These are phyloP conservation scores for Myotis vivesi DNA, from an alignment of 2,797 vertebrate genomes.

Conservation along the genomic window DNA sequence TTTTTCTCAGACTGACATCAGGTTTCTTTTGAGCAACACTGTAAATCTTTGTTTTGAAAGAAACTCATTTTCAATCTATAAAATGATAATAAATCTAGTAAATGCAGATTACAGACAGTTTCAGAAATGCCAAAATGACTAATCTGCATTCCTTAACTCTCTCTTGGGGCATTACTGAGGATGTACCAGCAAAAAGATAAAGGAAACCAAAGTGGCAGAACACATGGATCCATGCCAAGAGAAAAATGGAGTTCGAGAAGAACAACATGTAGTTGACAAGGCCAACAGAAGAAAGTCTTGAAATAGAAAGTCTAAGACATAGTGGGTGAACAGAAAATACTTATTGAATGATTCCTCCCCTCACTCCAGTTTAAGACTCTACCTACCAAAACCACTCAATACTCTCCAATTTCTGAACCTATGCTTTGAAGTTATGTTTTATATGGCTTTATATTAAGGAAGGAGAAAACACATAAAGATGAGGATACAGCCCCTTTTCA, in stretches of 20 bases:
- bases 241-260: neutral
- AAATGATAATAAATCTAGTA: neutral
- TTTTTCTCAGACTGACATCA: neutral
- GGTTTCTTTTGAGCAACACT: neutral
- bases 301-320: neutral
- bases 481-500: neutral
- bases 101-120: neutral
- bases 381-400: neutral
- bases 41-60: conserved; percentile 18
- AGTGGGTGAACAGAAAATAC: neutral
- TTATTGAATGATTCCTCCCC: neutral
- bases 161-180: neutral
- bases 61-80: neutral
- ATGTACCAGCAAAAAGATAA: neutral
- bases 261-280: neutral
- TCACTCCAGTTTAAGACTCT: neutral
- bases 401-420: neutral
- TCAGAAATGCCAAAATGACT: neutral
- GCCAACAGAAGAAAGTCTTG: neutral
- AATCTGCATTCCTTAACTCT: neutral
- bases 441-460: neutral
- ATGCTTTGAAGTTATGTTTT: neutral
- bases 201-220: neutral
- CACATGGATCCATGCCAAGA: neutral
- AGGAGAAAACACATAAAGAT: neutral